Evolutionary conservation across 2,113 vertebrate species (phyloP).

Genomic region (Antigone vipio): DNA sequence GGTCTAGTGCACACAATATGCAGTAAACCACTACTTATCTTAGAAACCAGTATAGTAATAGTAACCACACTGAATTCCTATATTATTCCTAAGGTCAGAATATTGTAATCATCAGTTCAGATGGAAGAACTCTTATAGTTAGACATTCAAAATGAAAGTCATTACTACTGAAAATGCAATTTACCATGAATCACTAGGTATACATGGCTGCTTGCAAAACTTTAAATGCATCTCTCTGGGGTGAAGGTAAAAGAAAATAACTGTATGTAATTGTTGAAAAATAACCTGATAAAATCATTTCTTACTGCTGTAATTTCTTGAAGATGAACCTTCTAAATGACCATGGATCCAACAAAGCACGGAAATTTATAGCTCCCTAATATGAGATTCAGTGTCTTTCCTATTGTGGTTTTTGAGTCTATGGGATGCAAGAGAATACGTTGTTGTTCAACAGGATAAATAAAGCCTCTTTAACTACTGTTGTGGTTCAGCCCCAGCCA

Average conservation of each 20-base stretch:
- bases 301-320: not conserved
- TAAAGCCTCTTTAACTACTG: not conserved
- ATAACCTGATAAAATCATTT: not conserved
- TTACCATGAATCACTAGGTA: not conserved
- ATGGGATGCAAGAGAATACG: not conserved
- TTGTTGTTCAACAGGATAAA: not conserved
- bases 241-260: not conserved
- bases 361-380: not conserved
- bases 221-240: not conserved
- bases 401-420: not conserved
- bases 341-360: not conserved
- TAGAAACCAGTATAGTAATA: not conserved
- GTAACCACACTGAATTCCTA: not conserved
- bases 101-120: not conserved
- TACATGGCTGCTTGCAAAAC: not conserved
- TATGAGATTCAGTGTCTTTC: not conserved
- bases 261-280: not conserved
- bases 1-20: not conserved
- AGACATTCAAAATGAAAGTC: not conserved
- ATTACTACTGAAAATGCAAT: not conserved
- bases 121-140: not conserved
- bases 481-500: too few species aligned
- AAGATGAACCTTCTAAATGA: not conserved
- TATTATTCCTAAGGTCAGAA: not conserved
- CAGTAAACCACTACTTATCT: not conserved